Evolutionary conservation across 2,888 invertebrate genomes (phyloP).

Genomic region (Volucella zonaria): DNA sequence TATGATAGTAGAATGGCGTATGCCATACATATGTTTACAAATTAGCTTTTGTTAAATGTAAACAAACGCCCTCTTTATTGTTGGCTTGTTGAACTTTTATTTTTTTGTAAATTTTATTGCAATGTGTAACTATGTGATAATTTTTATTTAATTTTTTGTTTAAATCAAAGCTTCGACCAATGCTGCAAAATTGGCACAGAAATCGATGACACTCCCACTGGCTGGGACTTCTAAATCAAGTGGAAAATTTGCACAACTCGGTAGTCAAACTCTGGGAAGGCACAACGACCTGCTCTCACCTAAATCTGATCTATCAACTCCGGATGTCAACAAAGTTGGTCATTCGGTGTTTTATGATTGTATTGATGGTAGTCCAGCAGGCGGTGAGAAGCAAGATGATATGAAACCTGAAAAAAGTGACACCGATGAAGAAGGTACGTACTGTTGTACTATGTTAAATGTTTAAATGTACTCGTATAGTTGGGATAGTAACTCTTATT

Average conservation of each 20-base stretch:
- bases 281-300: constrained; percentile 68
- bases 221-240: constrained; percentile 76
- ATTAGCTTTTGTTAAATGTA: constrained; percentile 38
- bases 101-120: not conserved
- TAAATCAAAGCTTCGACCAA: constrained; percentile 54
- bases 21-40: not conserved
- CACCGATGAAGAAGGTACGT: constrained; percentile 89
- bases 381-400: constrained; percentile 88
- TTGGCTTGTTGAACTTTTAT: constrained; percentile 23
- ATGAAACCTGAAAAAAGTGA: constrained; percentile 89
- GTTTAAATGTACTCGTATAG: not conserved
- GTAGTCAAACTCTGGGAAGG: constrained; percentile 60
- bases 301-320: constrained; percentile 78
- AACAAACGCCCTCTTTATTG: constrained; percentile 46
- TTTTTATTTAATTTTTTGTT: constrained; percentile 22
- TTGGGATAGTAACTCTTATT: not conserved
- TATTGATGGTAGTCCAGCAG: constrained; percentile 80
- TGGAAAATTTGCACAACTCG: constrained; percentile 32
- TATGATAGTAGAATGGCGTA: constrained; percentile 28
- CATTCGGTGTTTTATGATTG: constrained; percentile 83
- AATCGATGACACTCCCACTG: constrained; percentile 80
- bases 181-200: constrained; percentile 74
- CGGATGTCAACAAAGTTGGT: constrained; percentile 81
- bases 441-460: not conserved
- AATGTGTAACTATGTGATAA: constrained; percentile 5